Percentiles rank a stretch among this genome's conserved stretches.
These are phyloP conservation scores for Eurystomus gularis DNA, from an alignment of 2,113 vertebrate species.

Conservation along the genomic window DNA sequence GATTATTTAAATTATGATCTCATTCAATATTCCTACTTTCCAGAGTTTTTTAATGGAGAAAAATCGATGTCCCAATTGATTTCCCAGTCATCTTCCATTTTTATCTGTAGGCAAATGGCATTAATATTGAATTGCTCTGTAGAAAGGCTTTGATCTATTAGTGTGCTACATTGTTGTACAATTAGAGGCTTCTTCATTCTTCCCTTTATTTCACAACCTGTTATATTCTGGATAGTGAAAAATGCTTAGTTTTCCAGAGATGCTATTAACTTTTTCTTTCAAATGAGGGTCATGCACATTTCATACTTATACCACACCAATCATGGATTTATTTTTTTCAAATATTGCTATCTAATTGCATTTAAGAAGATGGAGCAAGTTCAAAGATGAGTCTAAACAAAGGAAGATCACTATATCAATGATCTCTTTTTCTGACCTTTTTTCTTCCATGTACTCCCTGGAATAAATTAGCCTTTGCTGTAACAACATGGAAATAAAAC, in stretches of 20 bases:
- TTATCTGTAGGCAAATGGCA: not conserved
- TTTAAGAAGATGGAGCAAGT: not conserved
- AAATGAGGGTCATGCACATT: not conserved
- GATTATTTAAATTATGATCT: not conserved
- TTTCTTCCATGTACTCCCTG: not conserved
- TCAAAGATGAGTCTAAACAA: not conserved
- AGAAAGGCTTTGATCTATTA: constrained; percentile 26
- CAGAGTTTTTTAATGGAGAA: not conserved
- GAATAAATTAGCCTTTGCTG: not conserved
- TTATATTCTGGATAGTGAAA: not conserved
- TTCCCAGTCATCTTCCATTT: constrained; percentile 31
- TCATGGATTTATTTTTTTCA: not conserved
- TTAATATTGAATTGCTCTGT: constrained; percentile 12
- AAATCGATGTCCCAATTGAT: constrained; percentile 38
- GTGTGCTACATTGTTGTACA: not conserved
- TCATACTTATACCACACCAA: not conserved
- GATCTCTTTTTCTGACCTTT: not conserved
- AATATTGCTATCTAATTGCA: not conserved
- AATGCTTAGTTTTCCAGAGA: not conserved
- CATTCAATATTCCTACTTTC: not conserved
- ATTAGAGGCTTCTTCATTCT: not conserved
- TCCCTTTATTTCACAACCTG: not conserved
- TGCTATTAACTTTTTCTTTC: not conserved
- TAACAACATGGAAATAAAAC: not conserved
- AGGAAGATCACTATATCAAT: not conserved